Evolutionary conservation across 2,888 invertebrate genomes (phyloP), one percentile per base, ranked within the genome.

Genomic region (Tribolium freemani): DNA sequence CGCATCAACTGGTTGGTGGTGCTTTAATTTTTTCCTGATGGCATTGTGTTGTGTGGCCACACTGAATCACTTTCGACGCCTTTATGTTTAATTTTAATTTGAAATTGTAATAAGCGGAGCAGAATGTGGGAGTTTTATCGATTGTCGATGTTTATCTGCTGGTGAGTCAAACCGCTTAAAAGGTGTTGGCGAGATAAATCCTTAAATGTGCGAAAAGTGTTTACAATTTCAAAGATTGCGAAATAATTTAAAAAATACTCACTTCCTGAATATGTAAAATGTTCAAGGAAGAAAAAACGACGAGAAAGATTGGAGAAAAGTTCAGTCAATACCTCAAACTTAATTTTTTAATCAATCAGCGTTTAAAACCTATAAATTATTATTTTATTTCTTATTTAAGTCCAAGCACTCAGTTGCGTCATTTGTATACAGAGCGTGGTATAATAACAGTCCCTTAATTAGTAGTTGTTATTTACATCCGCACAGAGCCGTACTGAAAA

Each of bases 391-490:
- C n/a, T n/a, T n/a, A n/a, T 16, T 16, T 16, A 16, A 16, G 16
- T 16, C 1, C 16, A 38, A 38, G 38, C n/a, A 3, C n/a, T 38
- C 38, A n/a, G 3, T 38, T 38, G 8, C 38, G 8, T 38, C 38
- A 8, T 26, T 38, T 38, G 38, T 38, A 38, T 38, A 38, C 8
- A 38, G 13, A 21, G 51, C 21, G 51, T 51, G 20, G 54, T 54
- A 30, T 20, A 21, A 16, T 51, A 6, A 31, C 58, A 30, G 60
- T 46, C 60, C 60, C 48, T 60, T 60, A 60, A 60, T 60, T 60
- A 60, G 16, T n/a, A n/a, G n/a, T n/a, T 53, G 66, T 54, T 66
- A 66, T 66, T 66, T 66, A 66, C 66, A 66, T 66, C 66, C 66
- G 10, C 46, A 46, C 44, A 66, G 44, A 45, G 53, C 13, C 50